Conservation (phyloP, 2,888 invertebrate species). For the Ormyrus thymus region DNA sequence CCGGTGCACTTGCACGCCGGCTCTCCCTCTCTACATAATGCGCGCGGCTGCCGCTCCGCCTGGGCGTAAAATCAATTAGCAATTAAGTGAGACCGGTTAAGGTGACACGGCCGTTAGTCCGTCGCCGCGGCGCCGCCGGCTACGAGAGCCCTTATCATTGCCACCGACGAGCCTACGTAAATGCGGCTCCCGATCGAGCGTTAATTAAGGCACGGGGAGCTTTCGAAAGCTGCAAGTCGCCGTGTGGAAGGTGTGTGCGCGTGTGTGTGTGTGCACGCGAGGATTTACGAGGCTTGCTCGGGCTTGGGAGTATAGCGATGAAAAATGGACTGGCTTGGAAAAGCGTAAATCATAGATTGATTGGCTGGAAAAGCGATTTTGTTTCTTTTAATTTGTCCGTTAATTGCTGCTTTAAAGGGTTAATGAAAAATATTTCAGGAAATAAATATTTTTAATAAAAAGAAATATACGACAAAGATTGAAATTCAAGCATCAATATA, state of each 20-base stretch:
- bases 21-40: not conserved
- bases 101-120: conserved; percentile 67
- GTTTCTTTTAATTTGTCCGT: no score
- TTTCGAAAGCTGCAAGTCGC: not conserved
- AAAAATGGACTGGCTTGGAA: no score
- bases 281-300: no score
- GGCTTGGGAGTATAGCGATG: no score
- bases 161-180: not conserved
- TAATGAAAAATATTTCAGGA: no score
- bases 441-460: no score
- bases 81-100: conserved; percentile 63
- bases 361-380: no score
- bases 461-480: no score
- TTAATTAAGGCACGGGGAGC: conserved; percentile 32
- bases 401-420: no score
- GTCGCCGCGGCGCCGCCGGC: not conserved
- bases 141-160: conserved; percentile 15
- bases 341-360: no score
- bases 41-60: conserved; percentile 37
- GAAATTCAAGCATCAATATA: no score
- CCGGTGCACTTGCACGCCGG: conserved; percentile 13
- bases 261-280: not conserved
- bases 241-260: not conserved
- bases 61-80: conserved; percentile 67
- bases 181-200: conserved; percentile 38